Percentiles rank a stretch among this genome's conserved stretches.
Conservation (phyloP, 2,113 vertebrate species). For the Stegastes partitus region DNA sequence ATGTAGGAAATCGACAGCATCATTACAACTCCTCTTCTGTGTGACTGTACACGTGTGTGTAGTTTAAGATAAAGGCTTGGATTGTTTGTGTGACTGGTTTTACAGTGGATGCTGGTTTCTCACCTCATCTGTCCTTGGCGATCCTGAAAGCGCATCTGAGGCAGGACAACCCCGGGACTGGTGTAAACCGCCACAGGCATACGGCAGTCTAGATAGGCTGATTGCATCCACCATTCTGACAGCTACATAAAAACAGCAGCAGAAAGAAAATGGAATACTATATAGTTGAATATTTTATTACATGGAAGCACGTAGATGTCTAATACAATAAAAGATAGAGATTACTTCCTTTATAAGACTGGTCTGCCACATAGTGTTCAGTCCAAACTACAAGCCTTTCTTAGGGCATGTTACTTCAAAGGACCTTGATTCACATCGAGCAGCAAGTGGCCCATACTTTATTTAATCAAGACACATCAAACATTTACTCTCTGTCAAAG, state of each 20-base stretch:
- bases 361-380: not conserved
- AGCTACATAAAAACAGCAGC: conserved; percentile 82
- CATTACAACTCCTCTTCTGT: conserved; percentile 1
- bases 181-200: conserved; percentile 94
- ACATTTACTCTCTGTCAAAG: not conserved
- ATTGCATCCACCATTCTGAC: conserved; percentile 97
- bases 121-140: conserved; percentile 98
- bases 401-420: not conserved
- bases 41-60: not conserved
- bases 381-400: not conserved
- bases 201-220: conserved; percentile 94
- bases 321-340: not conserved
- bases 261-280: not conserved
- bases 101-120: conserved; percentile 36
- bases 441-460: not conserved
- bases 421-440: not conserved
- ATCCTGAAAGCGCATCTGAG: conserved; percentile 93
- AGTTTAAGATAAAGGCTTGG: not conserved
- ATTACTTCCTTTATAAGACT: not conserved
- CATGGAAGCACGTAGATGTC: not conserved
- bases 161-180: conserved; percentile 92
- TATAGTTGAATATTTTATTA: not conserved
- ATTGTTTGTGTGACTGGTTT: conserved; percentile 3
- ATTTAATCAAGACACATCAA: not conserved
- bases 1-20: not conserved